A percentile compares a stretch with the other conserved stretches of the same genome.
Evolutionary conservation across 2,113 vertebrate genomes (phyloP).

Genomic region (Alethe castanea): DNA sequence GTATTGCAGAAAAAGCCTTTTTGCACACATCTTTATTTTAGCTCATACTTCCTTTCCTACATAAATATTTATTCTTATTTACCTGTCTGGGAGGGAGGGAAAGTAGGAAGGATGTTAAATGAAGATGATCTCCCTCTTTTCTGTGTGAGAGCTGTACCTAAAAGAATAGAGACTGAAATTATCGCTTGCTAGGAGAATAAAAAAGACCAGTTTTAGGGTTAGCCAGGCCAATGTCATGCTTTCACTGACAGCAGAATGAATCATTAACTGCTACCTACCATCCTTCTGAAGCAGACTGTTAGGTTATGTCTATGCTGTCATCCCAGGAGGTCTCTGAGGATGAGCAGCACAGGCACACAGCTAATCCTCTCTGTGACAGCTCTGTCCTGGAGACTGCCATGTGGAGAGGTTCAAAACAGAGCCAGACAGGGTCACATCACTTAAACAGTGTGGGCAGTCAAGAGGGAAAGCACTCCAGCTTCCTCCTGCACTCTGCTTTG

Average conservation of each 20-base stretch:
- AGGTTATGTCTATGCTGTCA: background rate
- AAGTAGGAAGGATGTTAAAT: conserved; percentile 60
- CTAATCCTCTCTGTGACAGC: background rate
- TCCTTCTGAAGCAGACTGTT: background rate
- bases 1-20: background rate
- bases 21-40: background rate
- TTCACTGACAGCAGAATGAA: background rate
- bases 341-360: background rate
- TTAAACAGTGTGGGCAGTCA: background rate
- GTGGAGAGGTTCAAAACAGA: background rate
- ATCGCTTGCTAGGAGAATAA: background rate
- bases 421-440: background rate
- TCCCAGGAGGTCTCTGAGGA: background rate
- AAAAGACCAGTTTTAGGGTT: background rate
- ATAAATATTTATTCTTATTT: conserved; percentile 1
- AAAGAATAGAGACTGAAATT: conserved; percentile 36
- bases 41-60: background rate
- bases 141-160: background rate
- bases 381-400: background rate
- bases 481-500: background rate
- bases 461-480: background rate
- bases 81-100: conserved; percentile 65
- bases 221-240: background rate
- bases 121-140: conserved; percentile 64
- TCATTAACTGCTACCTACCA: background rate